Percentiles rank a stretch among this genome's conserved stretches.
phyloP scores from a whole-genome alignment of 2,888 invertebrate genomes.

The Mythimna ferrago region DNA sequence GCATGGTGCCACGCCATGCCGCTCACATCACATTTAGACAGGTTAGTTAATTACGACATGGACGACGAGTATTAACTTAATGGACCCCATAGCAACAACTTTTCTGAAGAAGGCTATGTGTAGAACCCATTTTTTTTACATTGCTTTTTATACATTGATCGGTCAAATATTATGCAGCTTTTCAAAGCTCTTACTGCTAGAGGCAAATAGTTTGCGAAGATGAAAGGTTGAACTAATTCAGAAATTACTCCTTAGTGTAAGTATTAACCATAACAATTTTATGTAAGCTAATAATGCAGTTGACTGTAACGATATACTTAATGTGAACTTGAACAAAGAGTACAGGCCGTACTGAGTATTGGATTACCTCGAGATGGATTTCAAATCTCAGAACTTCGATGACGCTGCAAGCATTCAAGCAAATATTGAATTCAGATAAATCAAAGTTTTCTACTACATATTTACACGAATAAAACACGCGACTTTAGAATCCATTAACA shows the following conservation, averaged over 20 bases:
- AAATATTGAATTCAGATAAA: slow-evolving; percentile 21
- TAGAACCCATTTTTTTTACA: neutral
- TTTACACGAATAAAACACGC: slow-evolving; percentile 31
- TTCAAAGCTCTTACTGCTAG: neutral
- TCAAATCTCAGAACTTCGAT: slow-evolving; percentile 21
- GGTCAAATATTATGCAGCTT: too few species aligned
- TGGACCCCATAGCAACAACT: slow-evolving; percentile 53
- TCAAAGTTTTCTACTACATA: slow-evolving; percentile 38
- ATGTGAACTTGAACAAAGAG: slow-evolving; percentile 33
- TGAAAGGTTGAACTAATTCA: neutral
- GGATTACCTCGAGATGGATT: slow-evolving; percentile 23
- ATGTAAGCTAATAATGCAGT: neutral
- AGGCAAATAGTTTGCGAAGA: neutral
- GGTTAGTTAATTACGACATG: slow-evolving; percentile 57
- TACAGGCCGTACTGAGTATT: neutral
- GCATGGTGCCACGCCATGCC: slow-evolving; percentile 69
- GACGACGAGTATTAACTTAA: slow-evolving; percentile 31
- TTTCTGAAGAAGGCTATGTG: neutral
- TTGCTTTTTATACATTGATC: neutral
- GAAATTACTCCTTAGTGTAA: neutral
- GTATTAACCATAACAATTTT: neutral
- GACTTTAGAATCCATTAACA: slow-evolving; percentile 41
- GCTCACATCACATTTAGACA: slow-evolving; percentile 63
- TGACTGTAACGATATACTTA: slow-evolving; percentile 14
- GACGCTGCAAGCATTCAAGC: slow-evolving; percentile 1